Conservation (phyloP, 2,113 vertebrate genomes). For the human (Homo sapiens) region DNA sequence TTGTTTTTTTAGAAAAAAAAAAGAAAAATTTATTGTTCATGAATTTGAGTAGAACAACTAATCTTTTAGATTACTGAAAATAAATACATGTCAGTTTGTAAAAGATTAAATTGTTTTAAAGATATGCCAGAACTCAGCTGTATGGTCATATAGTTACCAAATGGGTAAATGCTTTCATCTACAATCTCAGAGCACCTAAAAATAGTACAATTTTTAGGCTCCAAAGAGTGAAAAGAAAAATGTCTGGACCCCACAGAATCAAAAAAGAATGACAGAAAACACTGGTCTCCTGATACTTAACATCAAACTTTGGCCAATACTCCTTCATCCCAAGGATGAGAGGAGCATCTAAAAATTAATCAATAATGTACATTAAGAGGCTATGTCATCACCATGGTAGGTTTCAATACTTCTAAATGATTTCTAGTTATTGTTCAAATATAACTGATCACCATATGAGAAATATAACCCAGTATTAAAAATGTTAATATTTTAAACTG, state of each 20-base stretch:
- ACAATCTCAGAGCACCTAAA: constrained; percentile 1
- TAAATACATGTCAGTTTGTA: constrained; percentile 1
- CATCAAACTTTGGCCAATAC: background rate
- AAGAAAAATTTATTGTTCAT: background rate
- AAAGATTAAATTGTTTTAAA: constrained; percentile 27
- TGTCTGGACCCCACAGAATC: background rate
- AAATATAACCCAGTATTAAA: constrained; percentile 27
- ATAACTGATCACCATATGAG: background rate
- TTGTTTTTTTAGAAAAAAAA: background rate
- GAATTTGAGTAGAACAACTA: background rate
- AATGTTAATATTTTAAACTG: background rate
- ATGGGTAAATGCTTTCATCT: background rate
- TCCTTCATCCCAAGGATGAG: background rate
- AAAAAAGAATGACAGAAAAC: background rate
- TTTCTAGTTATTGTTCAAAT: background rate
- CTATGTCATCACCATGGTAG: background rate
- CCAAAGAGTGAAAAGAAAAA: background rate
- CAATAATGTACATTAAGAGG: background rate
- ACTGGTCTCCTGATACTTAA: background rate
- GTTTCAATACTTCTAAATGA: background rate
- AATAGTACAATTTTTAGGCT: background rate
- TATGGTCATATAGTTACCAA: background rate
- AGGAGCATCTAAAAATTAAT: background rate
- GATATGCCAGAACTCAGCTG: background rate
- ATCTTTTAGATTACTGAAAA: constrained; percentile 36